Base-by-base conservation (phyloP, 2,888 invertebrate genomes). In the Itoplectis maculator region DNA sequence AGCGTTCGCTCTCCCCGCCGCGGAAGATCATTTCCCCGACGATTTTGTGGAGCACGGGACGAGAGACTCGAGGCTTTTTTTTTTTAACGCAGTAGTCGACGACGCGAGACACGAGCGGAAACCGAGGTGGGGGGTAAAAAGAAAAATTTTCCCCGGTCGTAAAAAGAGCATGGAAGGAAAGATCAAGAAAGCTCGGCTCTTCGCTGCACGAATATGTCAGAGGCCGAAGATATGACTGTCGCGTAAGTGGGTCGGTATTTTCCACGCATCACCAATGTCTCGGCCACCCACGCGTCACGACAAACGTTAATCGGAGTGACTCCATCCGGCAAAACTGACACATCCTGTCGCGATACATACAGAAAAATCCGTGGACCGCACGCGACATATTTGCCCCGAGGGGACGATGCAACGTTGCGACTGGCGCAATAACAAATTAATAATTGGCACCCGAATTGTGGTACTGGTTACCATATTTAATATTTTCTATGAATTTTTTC, bases 231-330 rank as follows among this genome's bases (percentile, higher is more conserved):
- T 37, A 65, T 69, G 77, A 80, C 72, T 76, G 47, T 65, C 56
- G 61, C 80, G 86, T 87, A 91, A 92, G 90, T 90, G 89, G 91
- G 91, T 90, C 89, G 90, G 88, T 89, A 90, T 91, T 89, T 91
- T 91, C 90, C 90, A 88, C 90, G 87, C 90, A 89, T 90, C 91
- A 91, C 91, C 91, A 91, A 91, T 90, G 89, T 87, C 87, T 86
- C 80, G 81, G 76, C 78, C 86, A 85, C 87, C 88, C 85, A 88
- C 88, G 82, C 86, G 29, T 40, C 59, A 7, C 40, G 70, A 29
- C 45, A 73, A 79, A 73, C 49, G 69, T 81, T 81, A 54, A 54
- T 66, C 74, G 45, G 68, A 59, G 68, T 72, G 77, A 73, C 77
- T 18, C 73, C 35, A 72, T 74, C 47, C 77, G 29, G 40, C 40